These are phyloP conservation scores for Anagrus nilaparvatae DNA, from an alignment of 1,140 invertebrate genomes.

Conservation along the genomic window DNA sequence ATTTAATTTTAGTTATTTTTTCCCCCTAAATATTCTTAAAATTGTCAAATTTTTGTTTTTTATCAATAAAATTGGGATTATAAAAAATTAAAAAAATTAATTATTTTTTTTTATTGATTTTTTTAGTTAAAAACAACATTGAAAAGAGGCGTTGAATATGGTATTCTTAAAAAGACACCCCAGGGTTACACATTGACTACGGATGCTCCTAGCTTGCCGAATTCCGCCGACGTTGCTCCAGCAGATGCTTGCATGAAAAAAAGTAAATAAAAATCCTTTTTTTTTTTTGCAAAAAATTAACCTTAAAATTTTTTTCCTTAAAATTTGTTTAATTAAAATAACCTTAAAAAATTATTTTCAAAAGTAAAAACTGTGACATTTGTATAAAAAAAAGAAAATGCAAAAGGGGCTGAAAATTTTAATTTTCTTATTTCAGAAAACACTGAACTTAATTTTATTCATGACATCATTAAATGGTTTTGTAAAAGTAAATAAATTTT, in stretches of 20 bases:
- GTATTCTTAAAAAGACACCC: constrained; percentile 26
- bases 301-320: neutral
- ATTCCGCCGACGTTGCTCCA: constrained; percentile 3
- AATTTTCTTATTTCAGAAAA: too few species aligned
- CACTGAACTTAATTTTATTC: too few species aligned
- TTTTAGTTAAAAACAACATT: constrained; percentile 29
- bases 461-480: too few species aligned
- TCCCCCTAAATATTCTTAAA: neutral
- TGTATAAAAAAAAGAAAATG: too few species aligned
- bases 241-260: constrained; percentile 8
- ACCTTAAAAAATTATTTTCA: too few species aligned
- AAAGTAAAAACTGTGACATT: too few species aligned
- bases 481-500: too few species aligned
- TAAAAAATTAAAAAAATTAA: constrained; percentile 1
- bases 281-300: neutral
- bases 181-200: constrained; percentile 29
- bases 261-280: too few species aligned
- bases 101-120: constrained; percentile 9
- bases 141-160: constrained; percentile 34
- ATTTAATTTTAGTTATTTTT: neutral
- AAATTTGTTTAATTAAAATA: too few species aligned
- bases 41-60: constrained; percentile 8
- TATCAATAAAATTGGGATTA: constrained; percentile 2
- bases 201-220: constrained; percentile 16
- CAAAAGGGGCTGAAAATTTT: too few species aligned